Conservation (phyloP, 2,797 vertebrate species). For the Dipus sagitta region DNA sequence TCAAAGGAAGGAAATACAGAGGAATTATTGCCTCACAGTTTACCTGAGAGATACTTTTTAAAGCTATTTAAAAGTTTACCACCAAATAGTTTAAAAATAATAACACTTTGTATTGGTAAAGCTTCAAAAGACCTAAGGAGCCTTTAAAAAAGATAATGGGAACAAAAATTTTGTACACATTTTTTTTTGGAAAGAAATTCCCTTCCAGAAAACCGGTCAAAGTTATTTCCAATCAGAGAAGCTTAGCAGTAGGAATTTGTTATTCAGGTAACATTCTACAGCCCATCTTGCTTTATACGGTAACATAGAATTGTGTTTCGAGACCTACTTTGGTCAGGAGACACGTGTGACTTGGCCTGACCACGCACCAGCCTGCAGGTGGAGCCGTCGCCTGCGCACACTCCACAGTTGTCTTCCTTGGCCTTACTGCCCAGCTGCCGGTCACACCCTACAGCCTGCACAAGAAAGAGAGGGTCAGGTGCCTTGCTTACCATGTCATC, state of each 20-base stretch:
- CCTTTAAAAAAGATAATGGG: background rate
- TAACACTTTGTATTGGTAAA: background rate
- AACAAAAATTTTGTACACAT: background rate
- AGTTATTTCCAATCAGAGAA: background rate
- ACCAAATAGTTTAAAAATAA: background rate
- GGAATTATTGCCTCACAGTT: background rate
- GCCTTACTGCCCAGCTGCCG: slow-evolving; percentile 93
- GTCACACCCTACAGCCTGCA: slow-evolving; percentile 96
- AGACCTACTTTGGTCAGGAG: slow-evolving; percentile 93
- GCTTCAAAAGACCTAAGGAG: background rate
- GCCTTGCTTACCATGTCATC: slow-evolving; percentile 80
- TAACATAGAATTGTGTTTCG: background rate
- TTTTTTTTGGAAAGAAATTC: background rate
- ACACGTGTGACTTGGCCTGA: slow-evolving; percentile 91
- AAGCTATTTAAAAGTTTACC: background rate
- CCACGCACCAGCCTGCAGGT: slow-evolving; percentile 95
- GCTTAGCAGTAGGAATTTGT: background rate
- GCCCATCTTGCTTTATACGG: background rate
- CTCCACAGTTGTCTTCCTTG: slow-evolving; percentile 95
- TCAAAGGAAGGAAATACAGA: background rate
- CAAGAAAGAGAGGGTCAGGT: slow-evolving; percentile 80
- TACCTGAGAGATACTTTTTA: background rate
- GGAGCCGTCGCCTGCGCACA: slow-evolving; percentile 94
- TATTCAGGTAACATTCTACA: background rate
- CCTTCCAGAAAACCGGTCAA: background rate